These are phyloP conservation scores for Epinephelus coioides DNA, from an alignment of 2,797 vertebrate genomes.

Conservation along the genomic window DNA sequence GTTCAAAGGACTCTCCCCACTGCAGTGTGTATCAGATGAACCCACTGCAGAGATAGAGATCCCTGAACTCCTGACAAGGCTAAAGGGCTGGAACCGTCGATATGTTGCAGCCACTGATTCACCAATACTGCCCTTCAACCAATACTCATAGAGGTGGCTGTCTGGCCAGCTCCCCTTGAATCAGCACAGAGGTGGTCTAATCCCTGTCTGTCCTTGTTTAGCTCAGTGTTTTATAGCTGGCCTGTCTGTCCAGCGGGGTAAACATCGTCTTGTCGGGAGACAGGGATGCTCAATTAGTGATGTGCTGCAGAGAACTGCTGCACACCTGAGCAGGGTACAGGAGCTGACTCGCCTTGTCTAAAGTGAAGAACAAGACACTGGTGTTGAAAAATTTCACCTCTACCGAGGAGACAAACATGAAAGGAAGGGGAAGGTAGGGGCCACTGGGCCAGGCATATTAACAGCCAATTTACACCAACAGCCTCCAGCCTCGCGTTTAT, in stretches of 20 bases:
- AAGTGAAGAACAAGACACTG: conserved; percentile 1
- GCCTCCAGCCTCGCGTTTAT: conserved; percentile 12
- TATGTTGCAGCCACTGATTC: conserved; percentile 48
- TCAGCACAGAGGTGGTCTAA: conserved; percentile 44
- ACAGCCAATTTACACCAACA: conserved; percentile 20
- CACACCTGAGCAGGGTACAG: conserved; percentile 47
- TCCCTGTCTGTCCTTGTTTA: conserved; percentile 42
- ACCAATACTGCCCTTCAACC: conserved; percentile 34
- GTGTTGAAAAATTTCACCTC: neutral
- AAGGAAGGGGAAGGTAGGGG: neutral
- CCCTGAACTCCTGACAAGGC: conserved; percentile 59
- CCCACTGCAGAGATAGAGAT: conserved; percentile 41
- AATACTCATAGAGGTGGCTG: conserved; percentile 31
- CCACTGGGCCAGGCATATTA: neutral
- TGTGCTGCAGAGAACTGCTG: conserved; percentile 39
- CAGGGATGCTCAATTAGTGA: conserved; percentile 59
- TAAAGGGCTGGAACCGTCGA: conserved; percentile 41
- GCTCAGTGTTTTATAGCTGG: conserved; percentile 34
- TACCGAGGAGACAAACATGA: neutral
- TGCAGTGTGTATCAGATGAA: conserved; percentile 52
- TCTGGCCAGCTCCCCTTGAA: conserved; percentile 33
- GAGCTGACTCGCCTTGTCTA: conserved; percentile 44
- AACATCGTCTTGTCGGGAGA: conserved; percentile 32
- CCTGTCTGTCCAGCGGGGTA: conserved; percentile 14
- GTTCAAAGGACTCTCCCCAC: conserved; percentile 13